phyloP scores from a whole-genome alignment of 30 jellyfish, hydroid and myxozoan species.

The Chironex yamaguchii region DNA sequence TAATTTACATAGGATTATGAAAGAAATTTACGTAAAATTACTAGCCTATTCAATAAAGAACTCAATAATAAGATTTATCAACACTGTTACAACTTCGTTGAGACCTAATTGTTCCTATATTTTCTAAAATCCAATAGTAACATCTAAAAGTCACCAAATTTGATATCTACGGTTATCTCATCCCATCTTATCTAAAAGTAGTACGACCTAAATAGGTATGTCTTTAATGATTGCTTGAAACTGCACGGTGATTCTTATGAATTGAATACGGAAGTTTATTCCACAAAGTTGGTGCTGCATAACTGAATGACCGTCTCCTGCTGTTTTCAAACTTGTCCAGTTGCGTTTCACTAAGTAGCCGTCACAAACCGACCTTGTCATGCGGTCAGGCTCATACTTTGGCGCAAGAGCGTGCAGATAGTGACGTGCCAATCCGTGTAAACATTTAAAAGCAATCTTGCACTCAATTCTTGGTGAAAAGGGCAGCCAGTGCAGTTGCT shows the following conservation, averaged over 20 bases:
- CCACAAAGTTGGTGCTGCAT: constrained; percentile 63
- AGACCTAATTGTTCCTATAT: no score
- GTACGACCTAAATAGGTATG: background rate
- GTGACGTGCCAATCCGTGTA: constrained; percentile 16
- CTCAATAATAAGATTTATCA: no score
- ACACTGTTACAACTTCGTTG: no score
- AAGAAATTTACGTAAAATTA: no score
- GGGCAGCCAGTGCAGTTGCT: constrained; percentile 46
- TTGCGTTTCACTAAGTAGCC: constrained; percentile 43
- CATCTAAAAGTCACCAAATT: no score
- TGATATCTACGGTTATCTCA: no score
- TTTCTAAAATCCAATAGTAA: no score
- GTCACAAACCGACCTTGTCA: constrained; percentile 24
- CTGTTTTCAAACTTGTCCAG: constrained; percentile 57
- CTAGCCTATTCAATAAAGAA: no score
- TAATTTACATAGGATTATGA: no score
- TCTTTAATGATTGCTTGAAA: constrained; percentile 37
- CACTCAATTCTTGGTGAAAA: constrained; percentile 13
- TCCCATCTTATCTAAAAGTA: background rate
- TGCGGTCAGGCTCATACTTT: constrained; percentile 34
- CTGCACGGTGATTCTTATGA: constrained; percentile 36
- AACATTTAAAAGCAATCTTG: constrained; percentile 42
- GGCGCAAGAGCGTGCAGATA: constrained; percentile 15
- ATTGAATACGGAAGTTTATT: constrained; percentile 40
- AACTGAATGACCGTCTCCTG: constrained; percentile 57